These are phyloP conservation scores for Pionites leucogaster DNA, from an alignment of 2,113 vertebrate species.

Conservation along the genomic window DNA sequence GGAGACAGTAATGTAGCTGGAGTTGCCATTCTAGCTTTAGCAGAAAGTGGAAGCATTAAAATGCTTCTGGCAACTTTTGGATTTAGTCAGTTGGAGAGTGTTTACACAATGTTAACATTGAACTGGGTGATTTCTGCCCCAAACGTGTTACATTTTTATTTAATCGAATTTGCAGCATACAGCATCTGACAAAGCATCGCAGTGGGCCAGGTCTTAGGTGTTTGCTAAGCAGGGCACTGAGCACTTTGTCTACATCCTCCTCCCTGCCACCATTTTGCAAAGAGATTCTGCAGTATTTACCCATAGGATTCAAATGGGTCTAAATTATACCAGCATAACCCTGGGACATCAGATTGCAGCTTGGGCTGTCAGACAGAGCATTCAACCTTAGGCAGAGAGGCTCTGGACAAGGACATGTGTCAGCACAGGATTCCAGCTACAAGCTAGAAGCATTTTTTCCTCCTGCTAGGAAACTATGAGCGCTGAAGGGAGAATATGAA, in stretches of 20 bases:
- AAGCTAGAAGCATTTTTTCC: background rate
- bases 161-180: background rate
- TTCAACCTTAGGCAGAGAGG: background rate
- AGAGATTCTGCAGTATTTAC: background rate
- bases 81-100: background rate
- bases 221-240: background rate
- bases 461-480: background rate
- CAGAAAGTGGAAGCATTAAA: background rate
- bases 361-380: background rate
- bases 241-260: background rate
- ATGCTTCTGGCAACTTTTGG: conserved; percentile 19
- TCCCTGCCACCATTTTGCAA: background rate
- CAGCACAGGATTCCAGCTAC: background rate
- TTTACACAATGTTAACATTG: conserved; percentile 16
- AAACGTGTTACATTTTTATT: background rate
- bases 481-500: background rate
- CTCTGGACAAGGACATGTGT: background rate
- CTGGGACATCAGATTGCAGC: background rate
- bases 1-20: background rate
- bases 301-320: background rate
- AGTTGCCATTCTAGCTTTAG: background rate
- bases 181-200: background rate
- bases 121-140: background rate
- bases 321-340: background rate
- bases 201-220: accelerated